Conservation (phyloP, 2,113 vertebrate species). For the Lasiurus cinereus region DNA sequence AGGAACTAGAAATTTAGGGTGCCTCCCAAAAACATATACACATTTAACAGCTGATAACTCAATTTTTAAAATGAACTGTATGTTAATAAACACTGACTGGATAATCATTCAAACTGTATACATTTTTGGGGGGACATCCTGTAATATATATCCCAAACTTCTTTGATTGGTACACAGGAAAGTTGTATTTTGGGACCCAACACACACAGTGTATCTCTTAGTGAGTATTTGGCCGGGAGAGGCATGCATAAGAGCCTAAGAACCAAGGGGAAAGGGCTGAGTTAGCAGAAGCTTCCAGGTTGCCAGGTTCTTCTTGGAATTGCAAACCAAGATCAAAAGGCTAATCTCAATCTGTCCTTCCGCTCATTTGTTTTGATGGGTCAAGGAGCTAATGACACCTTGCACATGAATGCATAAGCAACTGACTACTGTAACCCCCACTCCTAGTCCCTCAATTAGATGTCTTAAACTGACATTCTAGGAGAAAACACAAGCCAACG, state of each 20-base stretch:
- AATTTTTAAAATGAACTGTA: too few relatives aligned
- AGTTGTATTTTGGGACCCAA: neutral
- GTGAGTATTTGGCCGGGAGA: neutral
- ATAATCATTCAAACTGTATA: too few relatives aligned
- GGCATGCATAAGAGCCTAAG: neutral
- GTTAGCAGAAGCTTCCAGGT: neutral
- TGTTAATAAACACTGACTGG: too few relatives aligned
- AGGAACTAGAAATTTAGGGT: neutral
- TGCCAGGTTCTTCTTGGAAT: neutral
- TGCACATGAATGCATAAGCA: neutral
- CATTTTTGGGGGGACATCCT: too few relatives aligned
- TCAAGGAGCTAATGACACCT: neutral
- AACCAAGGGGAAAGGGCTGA: neutral
- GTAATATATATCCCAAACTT: neutral
- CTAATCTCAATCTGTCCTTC: neutral
- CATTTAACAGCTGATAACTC: too few relatives aligned
- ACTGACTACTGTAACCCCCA: neutral
- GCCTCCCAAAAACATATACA: too few relatives aligned
- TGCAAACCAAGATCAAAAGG: neutral
- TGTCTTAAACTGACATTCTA: neutral
- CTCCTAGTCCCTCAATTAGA: neutral
- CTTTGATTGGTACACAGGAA: neutral
- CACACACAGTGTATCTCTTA: neutral
- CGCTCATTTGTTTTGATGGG: neutral
- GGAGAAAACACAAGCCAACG: neutral